Conservation (phyloP, 2,113 vertebrate genomes). For the Gavia stellata region DNA sequence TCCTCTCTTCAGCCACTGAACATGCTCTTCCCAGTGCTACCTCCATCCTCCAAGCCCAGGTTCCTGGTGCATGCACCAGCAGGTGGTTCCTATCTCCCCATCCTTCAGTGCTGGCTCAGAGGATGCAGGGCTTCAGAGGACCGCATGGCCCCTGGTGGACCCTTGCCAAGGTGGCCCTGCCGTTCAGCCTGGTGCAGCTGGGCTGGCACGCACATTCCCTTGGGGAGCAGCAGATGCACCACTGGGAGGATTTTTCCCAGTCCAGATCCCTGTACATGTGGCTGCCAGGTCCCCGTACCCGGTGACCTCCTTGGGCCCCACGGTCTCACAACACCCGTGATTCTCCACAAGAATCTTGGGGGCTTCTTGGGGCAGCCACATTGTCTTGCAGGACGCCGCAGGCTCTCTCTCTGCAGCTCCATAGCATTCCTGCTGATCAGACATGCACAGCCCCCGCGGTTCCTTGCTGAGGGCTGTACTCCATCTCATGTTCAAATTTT, state of each 20-base stretch:
- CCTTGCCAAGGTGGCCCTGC: not conserved
- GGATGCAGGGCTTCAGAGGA: no score
- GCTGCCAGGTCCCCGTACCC: not conserved
- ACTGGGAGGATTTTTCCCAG: not conserved
- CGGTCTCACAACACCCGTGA: fast-evolving
- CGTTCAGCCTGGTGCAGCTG: not conserved
- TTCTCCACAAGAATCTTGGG: not conserved
- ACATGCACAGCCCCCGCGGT: not conserved
- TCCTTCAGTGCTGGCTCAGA: not conserved
- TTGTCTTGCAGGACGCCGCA: not conserved
- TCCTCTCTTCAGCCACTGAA: not conserved
- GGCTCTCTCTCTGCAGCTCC: not conserved
- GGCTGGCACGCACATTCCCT: not conserved
- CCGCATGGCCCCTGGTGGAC: not conserved
- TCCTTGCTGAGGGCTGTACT: not conserved
- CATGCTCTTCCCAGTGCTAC: not conserved
- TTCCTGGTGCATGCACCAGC: not conserved
- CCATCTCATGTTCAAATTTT: not conserved
- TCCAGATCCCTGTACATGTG: not conserved
- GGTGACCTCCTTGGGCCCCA: not conserved
- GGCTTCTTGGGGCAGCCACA: not conserved
- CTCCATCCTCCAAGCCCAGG: not conserved
- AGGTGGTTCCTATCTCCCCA: not conserved
- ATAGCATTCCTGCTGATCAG: not conserved
- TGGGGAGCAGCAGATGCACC: not conserved